Conservation (phyloP, 2,113 vertebrate genomes). For the Martes martes region DNA sequence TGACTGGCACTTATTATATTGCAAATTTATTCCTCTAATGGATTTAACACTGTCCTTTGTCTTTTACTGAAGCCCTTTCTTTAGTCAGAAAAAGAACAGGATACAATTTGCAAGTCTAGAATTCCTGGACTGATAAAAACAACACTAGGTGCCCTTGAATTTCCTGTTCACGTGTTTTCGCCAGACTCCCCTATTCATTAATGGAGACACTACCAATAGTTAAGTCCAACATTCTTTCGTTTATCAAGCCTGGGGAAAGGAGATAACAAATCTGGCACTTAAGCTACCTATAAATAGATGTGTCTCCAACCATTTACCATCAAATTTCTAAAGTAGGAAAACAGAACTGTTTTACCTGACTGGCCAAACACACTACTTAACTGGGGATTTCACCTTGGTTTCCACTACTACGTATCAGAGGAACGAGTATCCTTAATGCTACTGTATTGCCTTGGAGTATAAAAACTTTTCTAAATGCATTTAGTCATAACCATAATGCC, state of each 20-base stretch:
- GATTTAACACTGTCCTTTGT: constrained; percentile 64
- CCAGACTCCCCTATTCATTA: constrained; percentile 35
- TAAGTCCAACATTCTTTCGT: constrained; percentile 52
- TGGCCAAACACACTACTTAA: not conserved
- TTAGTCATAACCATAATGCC: not conserved
- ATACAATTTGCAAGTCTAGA: constrained; percentile 35
- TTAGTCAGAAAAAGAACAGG: constrained; percentile 49
- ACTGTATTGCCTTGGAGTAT: not conserved
- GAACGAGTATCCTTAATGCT: not conserved
- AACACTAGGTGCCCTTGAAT: constrained; percentile 47
- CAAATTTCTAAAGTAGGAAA: constrained; percentile 28
- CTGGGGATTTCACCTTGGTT: not conserved
- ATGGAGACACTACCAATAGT: constrained; percentile 45
- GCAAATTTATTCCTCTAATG: constrained; percentile 64
- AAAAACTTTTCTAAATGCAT: not conserved
- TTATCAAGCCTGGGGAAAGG: constrained; percentile 67
- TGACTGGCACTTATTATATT: not conserved
- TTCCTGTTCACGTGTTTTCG: constrained; percentile 67
- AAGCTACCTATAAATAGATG: constrained; percentile 44
- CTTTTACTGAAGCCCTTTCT: constrained; percentile 52
- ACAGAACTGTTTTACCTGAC: not conserved
- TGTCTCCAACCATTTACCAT: constrained; percentile 1
- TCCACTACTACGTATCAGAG: not conserved
- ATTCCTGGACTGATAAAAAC: constrained; percentile 68
- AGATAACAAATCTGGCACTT: constrained; percentile 61